Evolutionary conservation across 2,113 vertebrate genomes (phyloP).

Genomic region (Tetraodon nigroviridis): DNA sequence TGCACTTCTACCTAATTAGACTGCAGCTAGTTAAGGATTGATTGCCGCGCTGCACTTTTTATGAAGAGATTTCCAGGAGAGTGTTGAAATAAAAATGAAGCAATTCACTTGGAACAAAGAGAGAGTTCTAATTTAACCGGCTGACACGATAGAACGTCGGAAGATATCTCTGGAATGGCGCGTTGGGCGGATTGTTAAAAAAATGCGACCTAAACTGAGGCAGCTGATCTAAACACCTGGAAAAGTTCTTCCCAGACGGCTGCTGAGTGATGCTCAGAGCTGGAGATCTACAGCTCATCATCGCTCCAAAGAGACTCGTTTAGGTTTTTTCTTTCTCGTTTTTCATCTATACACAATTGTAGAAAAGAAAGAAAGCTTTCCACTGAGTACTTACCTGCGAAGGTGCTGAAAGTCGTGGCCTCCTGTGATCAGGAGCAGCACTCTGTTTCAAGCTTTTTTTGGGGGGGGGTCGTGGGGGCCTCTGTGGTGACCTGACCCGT

Average conservation of each 20-base stretch:
- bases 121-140: conserved; percentile 18
- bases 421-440: conserved; percentile 42
- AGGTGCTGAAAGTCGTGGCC: conserved; percentile 45
- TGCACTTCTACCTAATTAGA: neutral
- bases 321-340: no score
- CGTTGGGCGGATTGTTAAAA: conserved; percentile 39
- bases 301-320: no score
- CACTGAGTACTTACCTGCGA: conserved; percentile 57
- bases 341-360: no score
- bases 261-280: conserved; percentile 14
- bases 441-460: conserved; percentile 20
- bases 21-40: conserved; percentile 9
- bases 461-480: conserved; percentile 6
- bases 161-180: conserved; percentile 40
- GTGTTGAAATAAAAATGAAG: conserved; percentile 33
- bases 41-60: conserved; percentile 6
- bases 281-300: neutral
- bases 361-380: conserved; percentile 5
- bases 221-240: conserved; percentile 12
- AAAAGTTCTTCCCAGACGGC: neutral
- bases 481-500: conserved; percentile 22
- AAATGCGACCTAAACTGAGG: conserved; percentile 28
- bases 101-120: conserved; percentile 30
- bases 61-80: conserved; percentile 10
- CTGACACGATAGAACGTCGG: conserved; percentile 38